phyloP scores from a whole-genome alignment of 1,140 invertebrate genomes.

The Bombus soroeensis region DNA sequence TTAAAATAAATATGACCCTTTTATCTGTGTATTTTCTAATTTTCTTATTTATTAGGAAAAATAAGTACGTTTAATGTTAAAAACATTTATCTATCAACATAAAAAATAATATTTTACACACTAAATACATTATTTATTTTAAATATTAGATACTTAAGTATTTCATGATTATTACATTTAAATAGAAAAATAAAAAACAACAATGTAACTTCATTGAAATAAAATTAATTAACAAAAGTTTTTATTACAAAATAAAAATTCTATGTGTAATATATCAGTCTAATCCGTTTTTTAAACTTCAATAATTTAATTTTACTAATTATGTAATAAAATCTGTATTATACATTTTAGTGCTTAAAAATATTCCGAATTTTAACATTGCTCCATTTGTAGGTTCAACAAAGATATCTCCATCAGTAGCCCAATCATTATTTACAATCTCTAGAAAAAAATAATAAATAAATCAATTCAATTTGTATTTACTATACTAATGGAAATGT shows the following conservation, averaged over 20 bases:
- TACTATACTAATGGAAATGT: slow-evolving; percentile 11
- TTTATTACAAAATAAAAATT: background rate
- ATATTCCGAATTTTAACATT: slow-evolving; percentile 83
- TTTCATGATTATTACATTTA: background rate
- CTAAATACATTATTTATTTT: background rate
- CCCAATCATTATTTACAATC: slow-evolving; percentile 74
- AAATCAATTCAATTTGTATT: slow-evolving; percentile 50
- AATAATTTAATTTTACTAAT: slow-evolving; percentile 6
- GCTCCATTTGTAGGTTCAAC: slow-evolving; percentile 82
- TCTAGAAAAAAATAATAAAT: slow-evolving; percentile 62
- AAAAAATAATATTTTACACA: background rate
- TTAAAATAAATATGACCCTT: background rate
- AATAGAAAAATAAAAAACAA: background rate
- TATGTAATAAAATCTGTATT: slow-evolving; percentile 82
- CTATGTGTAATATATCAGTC: background rate
- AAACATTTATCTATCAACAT: background rate
- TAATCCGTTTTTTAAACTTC: background rate
- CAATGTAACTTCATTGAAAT: no score
- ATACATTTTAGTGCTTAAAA: slow-evolving; percentile 85
- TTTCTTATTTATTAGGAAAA: background rate
- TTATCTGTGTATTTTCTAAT: background rate
- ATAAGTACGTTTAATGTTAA: background rate
- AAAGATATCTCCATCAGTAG: slow-evolving; percentile 79
- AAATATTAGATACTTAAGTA: background rate
- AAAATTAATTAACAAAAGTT: background rate